Percentiles rank a stretch among this genome's conserved stretches.
Conservation (phyloP, 2,888 invertebrate species). For the Agonopterix alstromeriana region DNA sequence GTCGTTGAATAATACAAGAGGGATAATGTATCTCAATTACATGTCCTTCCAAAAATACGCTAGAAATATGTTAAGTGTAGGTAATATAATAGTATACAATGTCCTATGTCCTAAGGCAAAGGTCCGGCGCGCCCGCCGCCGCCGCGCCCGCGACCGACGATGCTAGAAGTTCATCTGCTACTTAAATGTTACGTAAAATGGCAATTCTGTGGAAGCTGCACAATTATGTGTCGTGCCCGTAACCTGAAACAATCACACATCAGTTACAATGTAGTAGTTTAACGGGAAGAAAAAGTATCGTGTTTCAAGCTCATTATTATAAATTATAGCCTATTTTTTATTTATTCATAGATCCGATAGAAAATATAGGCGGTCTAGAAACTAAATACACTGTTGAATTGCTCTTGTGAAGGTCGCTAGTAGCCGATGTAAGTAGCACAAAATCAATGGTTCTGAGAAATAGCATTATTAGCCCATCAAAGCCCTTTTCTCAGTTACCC, state of each 20-base stretch:
- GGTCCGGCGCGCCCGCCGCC: background rate
- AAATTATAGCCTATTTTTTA: too few relatives aligned
- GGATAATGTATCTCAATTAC: constrained; percentile 40
- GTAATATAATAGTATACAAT: constrained; percentile 58
- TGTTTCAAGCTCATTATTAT: too few relatives aligned
- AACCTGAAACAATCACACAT: constrained; percentile 36
- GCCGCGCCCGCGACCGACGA: constrained; percentile 7
- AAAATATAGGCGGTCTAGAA: too few relatives aligned
- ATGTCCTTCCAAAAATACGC: constrained; percentile 60
- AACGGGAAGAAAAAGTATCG: too few relatives aligned
- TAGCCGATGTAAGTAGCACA: too few relatives aligned
- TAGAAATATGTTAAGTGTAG: constrained; percentile 41
- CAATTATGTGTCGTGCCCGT: constrained; percentile 35
- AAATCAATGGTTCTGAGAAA: too few relatives aligned
- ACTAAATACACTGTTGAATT: too few relatives aligned
- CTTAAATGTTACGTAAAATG: constrained; percentile 51
- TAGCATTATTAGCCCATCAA: too few relatives aligned
- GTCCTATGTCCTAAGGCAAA: constrained; percentile 52
- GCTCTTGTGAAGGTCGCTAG: too few relatives aligned
- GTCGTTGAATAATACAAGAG: constrained; percentile 52
- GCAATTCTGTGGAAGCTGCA: constrained; percentile 70
- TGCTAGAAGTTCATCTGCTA: constrained; percentile 23
- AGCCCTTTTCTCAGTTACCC: too few relatives aligned
- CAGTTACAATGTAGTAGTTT: too few relatives aligned
- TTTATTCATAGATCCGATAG: too few relatives aligned